Conservation (phyloP, 2,797 vertebrate genomes). For the Pelobates cultripes region DNA sequence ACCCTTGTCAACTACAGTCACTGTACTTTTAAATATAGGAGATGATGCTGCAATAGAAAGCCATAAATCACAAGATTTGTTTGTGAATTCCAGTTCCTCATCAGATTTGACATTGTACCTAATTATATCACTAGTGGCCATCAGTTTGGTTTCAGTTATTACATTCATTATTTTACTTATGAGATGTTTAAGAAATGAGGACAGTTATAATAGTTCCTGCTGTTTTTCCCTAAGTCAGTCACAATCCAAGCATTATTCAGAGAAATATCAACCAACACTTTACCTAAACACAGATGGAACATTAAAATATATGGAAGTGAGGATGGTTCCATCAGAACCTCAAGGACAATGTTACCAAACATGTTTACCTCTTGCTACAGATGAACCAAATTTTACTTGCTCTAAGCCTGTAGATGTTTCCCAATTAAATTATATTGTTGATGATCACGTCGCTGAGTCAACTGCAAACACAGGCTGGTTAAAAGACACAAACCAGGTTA, state of each 20-base stretch:
- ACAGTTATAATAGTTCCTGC: constrained; percentile 69
- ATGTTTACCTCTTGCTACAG: constrained; percentile 88
- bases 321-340: constrained; percentile 82
- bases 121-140: constrained; percentile 85
- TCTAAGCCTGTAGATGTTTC: constrained; percentile 69
- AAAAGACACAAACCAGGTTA: constrained; percentile 74
- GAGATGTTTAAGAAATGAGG: constrained; percentile 75
- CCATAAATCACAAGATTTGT: constrained; percentile 72
- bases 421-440: constrained; percentile 64
- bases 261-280: constrained; percentile 86
- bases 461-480: constrained; percentile 62
- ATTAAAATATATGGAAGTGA: constrained; percentile 95
- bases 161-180: constrained; percentile 84
- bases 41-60: constrained; percentile 48
- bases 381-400: constrained; percentile 80
- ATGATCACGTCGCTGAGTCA: constrained; percentile 61
- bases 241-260: constrained; percentile 79
- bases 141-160: constrained; percentile 85
- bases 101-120: constrained; percentile 89
- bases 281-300: constrained; percentile 94
- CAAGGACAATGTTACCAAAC: constrained; percentile 88
- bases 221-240: constrained; percentile 61
- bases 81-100: constrained; percentile 70
- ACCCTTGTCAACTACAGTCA: constrained; percentile 57
- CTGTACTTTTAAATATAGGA: constrained; percentile 59